Conservation (phyloP, 1,140 invertebrate genomes). For the Drosophila rufa region DNA sequence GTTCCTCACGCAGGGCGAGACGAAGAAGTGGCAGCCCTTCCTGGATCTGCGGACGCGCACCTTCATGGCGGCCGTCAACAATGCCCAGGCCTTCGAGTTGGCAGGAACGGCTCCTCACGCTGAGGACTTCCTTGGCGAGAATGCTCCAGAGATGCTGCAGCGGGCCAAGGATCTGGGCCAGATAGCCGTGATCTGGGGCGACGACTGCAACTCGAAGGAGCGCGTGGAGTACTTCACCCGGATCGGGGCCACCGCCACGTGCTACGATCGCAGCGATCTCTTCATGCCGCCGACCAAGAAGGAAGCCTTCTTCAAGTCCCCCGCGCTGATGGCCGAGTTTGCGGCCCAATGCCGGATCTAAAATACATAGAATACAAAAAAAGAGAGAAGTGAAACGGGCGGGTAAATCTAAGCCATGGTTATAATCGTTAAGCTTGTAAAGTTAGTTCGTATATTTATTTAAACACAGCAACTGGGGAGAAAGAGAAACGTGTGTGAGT, state of each 20-base stretch:
- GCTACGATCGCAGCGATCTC: slow-evolving; percentile 95
- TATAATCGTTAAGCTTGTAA: slow-evolving; percentile 38
- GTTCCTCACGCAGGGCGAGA: slow-evolving; percentile 95
- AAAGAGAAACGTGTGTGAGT: slow-evolving; percentile 38
- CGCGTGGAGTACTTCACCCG: slow-evolving; percentile 94
- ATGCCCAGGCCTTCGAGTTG: slow-evolving; percentile 92
- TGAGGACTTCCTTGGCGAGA: slow-evolving; percentile 93
- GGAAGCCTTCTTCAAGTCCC: slow-evolving; percentile 76
- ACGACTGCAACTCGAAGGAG: slow-evolving; percentile 95
- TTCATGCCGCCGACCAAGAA: slow-evolving; percentile 69
- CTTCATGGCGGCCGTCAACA: slow-evolving; percentile 92
- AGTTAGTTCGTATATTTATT: slow-evolving; percentile 48
- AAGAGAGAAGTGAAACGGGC: slow-evolving; percentile 21
- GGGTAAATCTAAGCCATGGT: slow-evolving; percentile 47
- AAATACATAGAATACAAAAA: neutral
- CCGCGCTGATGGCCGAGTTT: slow-evolving; percentile 69
- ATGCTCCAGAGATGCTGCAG: slow-evolving; percentile 89
- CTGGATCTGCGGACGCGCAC: slow-evolving; percentile 92
- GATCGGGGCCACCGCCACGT: slow-evolving; percentile 95
- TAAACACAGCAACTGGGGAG: slow-evolving; percentile 24
- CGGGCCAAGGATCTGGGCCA: slow-evolving; percentile 91
- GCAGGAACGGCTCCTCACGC: slow-evolving; percentile 96
- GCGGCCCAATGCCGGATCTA: slow-evolving; percentile 71
- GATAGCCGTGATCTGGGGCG: slow-evolving; percentile 97
- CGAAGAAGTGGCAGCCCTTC: slow-evolving; percentile 92